Evolutionary conservation across 1,140 invertebrate genomes (phyloP).

Genomic region (Euwallacea fornicatus): DNA sequence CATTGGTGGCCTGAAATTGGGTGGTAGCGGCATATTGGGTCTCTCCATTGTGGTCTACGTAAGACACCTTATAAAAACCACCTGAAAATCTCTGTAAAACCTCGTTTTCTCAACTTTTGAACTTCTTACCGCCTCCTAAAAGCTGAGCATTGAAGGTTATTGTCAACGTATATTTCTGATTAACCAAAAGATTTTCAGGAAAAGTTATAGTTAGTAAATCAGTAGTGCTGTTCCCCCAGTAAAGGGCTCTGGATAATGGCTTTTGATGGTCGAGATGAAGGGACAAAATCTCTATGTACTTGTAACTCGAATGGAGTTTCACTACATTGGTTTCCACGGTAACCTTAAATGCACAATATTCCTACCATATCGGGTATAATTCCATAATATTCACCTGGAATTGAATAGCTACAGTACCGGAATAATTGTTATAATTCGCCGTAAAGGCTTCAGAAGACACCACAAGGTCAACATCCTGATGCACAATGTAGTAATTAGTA

Average conservation of each 20-base stretch:
- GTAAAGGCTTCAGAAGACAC: conserved; percentile 1
- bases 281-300: background rate
- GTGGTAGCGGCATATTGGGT: conserved; percentile 64
- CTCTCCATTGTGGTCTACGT: background rate
- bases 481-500: background rate
- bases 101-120: background rate
- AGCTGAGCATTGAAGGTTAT: conserved; percentile 6
- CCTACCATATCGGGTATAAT: background rate
- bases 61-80: conserved; percentile 32
- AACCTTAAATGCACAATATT: background rate
- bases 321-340: background rate
- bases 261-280: background rate
- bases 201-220: conserved; percentile 5
- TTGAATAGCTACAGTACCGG: background rate
- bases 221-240: background rate
- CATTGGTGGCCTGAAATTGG: conserved; percentile 79
- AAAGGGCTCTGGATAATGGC: background rate
- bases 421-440: background rate
- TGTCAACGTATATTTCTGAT: background rate
- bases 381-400: conserved; percentile 1
- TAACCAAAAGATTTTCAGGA: background rate
- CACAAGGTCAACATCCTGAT: conserved; percentile 4
- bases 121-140: conserved; percentile 1
- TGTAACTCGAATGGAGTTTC: background rate
- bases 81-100: conserved; percentile 3